A percentile compares a stretch with the other conserved stretches of the same genome.
These are phyloP conservation scores for Phymanthus crucifer DNA, from an alignment of 92 coral and sea anemone genomes.

Conservation along the genomic window DNA sequence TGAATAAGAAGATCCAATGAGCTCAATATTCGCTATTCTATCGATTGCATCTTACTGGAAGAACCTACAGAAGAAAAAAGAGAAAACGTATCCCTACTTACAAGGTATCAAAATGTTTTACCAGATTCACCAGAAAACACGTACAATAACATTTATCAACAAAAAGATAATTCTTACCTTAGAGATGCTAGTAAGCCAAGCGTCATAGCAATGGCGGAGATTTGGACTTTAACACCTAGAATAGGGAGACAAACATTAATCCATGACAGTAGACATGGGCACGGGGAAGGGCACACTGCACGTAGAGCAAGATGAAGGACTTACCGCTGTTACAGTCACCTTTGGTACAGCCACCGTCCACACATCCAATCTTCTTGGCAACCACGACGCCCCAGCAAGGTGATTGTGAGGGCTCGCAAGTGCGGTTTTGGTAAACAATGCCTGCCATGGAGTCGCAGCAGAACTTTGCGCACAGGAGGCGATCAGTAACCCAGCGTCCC, in stretches of 20 bases:
- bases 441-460: background rate
- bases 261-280: too few species aligned
- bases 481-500: background rate
- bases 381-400: background rate
- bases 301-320: background rate
- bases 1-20: too few species aligned
- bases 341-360: background rate
- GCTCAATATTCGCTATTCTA: too few species aligned
- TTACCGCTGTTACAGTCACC: conserved; percentile 1
- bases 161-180: background rate
- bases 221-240: background rate
- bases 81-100: too few species aligned
- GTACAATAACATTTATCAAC: too few species aligned
- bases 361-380: background rate
- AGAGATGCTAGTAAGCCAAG: background rate
- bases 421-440: background rate
- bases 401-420: background rate
- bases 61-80: too few species aligned
- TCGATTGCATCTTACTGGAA: too few species aligned
- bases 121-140: too few species aligned
- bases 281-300: too few species aligned
- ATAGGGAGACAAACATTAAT: too few species aligned
- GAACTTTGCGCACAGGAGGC: background rate
- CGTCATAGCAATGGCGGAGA: background rate
- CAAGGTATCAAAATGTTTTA: too few species aligned